phyloP scores from a whole-genome alignment of 2,113 vertebrate species.

The Petromus typicus region DNA sequence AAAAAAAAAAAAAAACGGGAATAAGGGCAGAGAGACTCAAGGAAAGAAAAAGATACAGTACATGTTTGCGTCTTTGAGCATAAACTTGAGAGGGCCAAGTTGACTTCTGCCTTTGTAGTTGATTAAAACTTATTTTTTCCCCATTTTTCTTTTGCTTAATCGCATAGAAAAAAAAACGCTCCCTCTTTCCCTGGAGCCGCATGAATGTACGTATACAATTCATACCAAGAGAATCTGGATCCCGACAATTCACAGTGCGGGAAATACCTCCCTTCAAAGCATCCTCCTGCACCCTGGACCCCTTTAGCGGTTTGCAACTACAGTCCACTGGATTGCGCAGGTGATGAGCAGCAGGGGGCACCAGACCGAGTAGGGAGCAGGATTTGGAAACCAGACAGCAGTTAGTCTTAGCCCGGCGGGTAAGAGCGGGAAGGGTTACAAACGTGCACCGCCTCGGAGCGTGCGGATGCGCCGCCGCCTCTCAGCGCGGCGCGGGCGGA shows the following conservation, averaged over 20 bases:
- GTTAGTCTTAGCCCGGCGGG: constrained; percentile 18
- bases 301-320: neutral
- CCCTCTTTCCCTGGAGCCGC: neutral
- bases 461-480: neutral
- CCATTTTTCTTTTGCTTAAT: neutral
- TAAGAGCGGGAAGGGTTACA: constrained; percentile 70
- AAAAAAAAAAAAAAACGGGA: neutral
- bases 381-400: neutral
- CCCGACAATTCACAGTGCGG: neutral
- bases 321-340: neutral
- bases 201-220: neutral
- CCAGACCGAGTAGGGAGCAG: constrained; percentile 51
- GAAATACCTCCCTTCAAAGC: constrained; percentile 60
- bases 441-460: constrained; percentile 41
- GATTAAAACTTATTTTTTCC: constrained; percentile 44
- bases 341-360: constrained; percentile 78
- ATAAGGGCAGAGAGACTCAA: neutral
- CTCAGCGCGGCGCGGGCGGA: neutral
- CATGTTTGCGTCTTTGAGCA: constrained; percentile 16
- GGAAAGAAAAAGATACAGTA: neutral
- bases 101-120: constrained; percentile 17
- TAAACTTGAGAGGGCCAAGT: constrained; percentile 25
- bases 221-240: neutral
- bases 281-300: constrained; percentile 47
- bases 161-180: neutral